phyloP scores from a whole-genome alignment of 2,113 vertebrate species.

The Daphoenositta chrysoptera region DNA sequence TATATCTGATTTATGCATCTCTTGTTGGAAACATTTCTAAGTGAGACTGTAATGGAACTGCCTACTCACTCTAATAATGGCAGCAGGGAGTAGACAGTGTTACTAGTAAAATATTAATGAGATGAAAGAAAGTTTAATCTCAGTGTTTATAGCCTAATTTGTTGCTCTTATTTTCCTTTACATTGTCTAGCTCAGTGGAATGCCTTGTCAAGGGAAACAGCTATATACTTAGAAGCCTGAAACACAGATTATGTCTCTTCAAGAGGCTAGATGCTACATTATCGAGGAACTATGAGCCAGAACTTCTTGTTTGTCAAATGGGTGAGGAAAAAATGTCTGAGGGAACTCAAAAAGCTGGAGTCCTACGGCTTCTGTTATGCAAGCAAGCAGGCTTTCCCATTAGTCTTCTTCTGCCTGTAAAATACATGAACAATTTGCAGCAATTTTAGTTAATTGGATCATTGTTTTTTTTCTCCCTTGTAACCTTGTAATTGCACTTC shows the following conservation, averaged over 20 bases:
- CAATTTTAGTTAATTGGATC: background rate
- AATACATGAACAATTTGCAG: background rate
- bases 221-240: background rate
- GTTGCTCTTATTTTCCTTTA: background rate
- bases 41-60: background rate
- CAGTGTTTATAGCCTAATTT: background rate
- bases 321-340: background rate
- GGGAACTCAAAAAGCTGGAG: background rate
- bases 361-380: background rate
- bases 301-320: background rate
- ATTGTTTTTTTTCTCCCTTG: background rate
- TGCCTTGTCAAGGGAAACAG: background rate
- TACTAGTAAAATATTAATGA: conserved; percentile 19
- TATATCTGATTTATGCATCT: background rate
- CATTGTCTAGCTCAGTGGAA: background rate
- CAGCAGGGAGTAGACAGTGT: background rate
- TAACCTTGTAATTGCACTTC: background rate
- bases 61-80: background rate
- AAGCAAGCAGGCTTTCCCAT: background rate
- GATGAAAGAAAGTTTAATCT: background rate
- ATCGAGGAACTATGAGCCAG: background rate
- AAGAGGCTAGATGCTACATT: background rate
- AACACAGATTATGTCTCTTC: background rate
- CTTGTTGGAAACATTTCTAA: background rate
- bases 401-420: background rate